Evolutionary conservation across 2,113 vertebrate species (phyloP).

Genomic region (Brienomyrus longianalis): DNA sequence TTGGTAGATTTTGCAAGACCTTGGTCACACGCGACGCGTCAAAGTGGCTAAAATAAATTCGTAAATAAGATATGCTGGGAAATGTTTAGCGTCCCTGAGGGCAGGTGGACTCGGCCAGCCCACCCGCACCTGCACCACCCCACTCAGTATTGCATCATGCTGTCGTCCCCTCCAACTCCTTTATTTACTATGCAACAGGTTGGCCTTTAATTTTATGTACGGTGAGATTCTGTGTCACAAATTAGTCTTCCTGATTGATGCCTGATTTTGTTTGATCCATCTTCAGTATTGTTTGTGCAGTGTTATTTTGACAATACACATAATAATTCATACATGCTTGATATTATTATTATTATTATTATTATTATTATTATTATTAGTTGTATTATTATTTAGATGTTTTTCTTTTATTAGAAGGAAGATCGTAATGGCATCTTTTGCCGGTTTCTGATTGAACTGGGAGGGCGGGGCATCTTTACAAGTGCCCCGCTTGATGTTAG

Average conservation of each 20-base stretch:
- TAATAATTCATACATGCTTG: slow-evolving; percentile 38
- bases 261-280: slow-evolving; percentile 38
- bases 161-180: slow-evolving; percentile 60
- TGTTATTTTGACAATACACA: slow-evolving; percentile 54
- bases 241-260: slow-evolving; percentile 73
- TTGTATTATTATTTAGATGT: neutral
- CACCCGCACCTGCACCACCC: slow-evolving; percentile 17
- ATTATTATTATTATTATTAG: slow-evolving; percentile 20
- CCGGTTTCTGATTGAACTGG: neutral
- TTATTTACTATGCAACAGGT: slow-evolving; percentile 89
- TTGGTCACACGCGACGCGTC: neutral
- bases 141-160: slow-evolving; percentile 37
- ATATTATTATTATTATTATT: slow-evolving; percentile 18
- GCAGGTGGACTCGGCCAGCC: slow-evolving; percentile 13
- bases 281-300: slow-evolving; percentile 52
- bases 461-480: neutral
- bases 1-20: neutral
- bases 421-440: neutral
- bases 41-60: neutral
- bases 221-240: slow-evolving; percentile 62
- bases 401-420: neutral
- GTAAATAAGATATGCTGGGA: neutral
- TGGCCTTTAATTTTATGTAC: slow-evolving; percentile 47
- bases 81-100: neutral
- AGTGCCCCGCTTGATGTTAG: neutral